Evolutionary conservation across 1,140 invertebrate species (phyloP).

Genomic region (Drosophila kanapiae): DNA sequence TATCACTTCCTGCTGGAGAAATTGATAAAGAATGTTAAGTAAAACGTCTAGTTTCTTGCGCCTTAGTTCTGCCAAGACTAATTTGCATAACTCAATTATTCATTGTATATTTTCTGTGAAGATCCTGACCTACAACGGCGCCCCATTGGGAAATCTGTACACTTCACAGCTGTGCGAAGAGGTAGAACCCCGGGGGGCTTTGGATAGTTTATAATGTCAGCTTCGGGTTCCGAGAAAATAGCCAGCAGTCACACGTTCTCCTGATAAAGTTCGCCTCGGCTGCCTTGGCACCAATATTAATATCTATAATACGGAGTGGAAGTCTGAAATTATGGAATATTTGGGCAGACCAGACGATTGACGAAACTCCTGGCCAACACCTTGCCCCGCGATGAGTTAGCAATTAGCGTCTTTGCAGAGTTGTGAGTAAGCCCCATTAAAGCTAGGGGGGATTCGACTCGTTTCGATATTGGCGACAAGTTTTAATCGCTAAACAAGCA

Average conservation of each 20-base stretch:
- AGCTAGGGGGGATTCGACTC: neutral
- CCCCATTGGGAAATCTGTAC: neutral
- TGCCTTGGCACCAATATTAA: slow-evolving; percentile 30
- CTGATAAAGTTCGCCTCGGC: slow-evolving; percentile 27
- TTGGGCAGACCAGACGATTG: slow-evolving; percentile 16
- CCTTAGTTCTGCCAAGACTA: neutral
- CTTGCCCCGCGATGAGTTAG: slow-evolving; percentile 16
- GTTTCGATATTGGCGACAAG: slow-evolving; percentile 22
- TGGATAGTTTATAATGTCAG: slow-evolving; percentile 28
- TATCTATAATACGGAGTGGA: neutral
- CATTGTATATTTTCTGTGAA: neutral
- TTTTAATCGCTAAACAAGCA: slow-evolving; percentile 33
- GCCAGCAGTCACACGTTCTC: slow-evolving; percentile 43
- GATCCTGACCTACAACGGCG: slow-evolving; percentile 33
- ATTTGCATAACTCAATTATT: slow-evolving; percentile 8
- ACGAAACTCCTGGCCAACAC: slow-evolving; percentile 4
- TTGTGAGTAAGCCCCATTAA: slow-evolving; percentile 12
- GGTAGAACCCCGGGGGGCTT: slow-evolving; percentile 5
- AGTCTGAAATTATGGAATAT: slow-evolving; percentile 20
- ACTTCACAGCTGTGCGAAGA: neutral
- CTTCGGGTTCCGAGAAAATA: slow-evolving; percentile 27
- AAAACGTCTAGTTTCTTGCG: neutral
- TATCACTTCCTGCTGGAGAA: neutral
- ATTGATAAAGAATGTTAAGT: slow-evolving; percentile 4
- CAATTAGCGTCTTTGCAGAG: slow-evolving; percentile 13